Evolutionary conservation across 2,888 invertebrate genomes (phyloP).

Genomic region (Zygaena filipendulae): DNA sequence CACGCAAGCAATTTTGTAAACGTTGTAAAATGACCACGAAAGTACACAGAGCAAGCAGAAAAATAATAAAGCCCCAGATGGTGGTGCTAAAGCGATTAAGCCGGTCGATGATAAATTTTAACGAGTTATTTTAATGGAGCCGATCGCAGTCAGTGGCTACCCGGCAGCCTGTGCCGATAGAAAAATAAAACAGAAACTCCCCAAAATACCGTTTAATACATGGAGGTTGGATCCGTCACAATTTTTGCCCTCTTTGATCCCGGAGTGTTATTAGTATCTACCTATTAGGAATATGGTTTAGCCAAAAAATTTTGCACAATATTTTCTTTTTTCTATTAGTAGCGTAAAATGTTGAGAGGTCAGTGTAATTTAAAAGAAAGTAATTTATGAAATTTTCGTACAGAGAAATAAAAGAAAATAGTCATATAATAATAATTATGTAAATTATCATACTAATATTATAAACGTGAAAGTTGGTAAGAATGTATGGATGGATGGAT

Average conservation of each 20-base stretch:
- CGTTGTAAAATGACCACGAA: conserved; percentile 60
- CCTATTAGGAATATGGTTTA: too few species aligned
- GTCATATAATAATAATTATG: too few species aligned
- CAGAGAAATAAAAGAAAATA: too few species aligned
- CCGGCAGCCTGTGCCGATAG: conserved; percentile 58
- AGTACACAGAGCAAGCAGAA: conserved; percentile 62
- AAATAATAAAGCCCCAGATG: conserved; percentile 69
- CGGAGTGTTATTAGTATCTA: too few species aligned
- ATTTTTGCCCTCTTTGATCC: too few species aligned
- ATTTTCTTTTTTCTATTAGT: neutral
- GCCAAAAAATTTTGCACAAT: too few species aligned
- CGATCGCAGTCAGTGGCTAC: conserved; percentile 63
- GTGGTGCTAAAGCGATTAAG: conserved; percentile 68
- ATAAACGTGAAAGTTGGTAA: too few species aligned
- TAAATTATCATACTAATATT: too few species aligned
- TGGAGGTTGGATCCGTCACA: conserved; percentile 34
- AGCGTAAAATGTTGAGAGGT: too few species aligned
- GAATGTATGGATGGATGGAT: too few species aligned
- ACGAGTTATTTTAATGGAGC: conserved; percentile 69
- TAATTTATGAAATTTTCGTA: too few species aligned
- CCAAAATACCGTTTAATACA: conserved; percentile 51
- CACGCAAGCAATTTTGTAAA: conserved; percentile 54
- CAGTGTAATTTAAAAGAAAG: too few species aligned
- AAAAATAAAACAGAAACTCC: conserved; percentile 60
- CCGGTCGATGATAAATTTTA: conserved; percentile 69